Evolutionary conservation across 2,797 vertebrate species (phyloP).

Genomic region (Phalanger gymnotis): DNA sequence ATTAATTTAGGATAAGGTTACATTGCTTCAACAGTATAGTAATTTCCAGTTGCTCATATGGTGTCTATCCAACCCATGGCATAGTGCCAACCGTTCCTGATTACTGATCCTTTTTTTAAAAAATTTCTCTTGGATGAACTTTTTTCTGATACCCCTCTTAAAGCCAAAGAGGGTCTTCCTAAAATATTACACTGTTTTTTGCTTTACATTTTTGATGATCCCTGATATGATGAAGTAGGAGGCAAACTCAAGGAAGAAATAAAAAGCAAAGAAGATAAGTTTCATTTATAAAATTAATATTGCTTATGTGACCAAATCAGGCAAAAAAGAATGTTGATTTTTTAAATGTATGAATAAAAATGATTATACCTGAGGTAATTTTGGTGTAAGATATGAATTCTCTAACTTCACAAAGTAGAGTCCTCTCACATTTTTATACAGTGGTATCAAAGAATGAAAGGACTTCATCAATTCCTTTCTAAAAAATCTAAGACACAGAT

Average conservation of each 20-base stretch:
- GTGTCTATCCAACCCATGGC: constrained; percentile 69
- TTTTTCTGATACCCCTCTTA: not conserved
- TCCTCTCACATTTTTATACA: not conserved
- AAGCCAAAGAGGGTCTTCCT: constrained; percentile 50
- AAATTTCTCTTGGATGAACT: constrained; percentile 53
- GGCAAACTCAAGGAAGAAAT: not conserved
- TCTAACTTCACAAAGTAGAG: not conserved
- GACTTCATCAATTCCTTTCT: not conserved
- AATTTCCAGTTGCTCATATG: constrained; percentile 73
- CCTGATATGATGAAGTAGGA: not conserved
- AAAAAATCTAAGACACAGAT: not conserved
- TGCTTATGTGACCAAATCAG: not conserved
- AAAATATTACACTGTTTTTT: not conserved
- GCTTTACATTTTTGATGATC: not conserved
- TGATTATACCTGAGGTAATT: not conserved
- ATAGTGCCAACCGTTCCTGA: constrained; percentile 79
- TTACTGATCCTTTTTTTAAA: constrained; percentile 73
- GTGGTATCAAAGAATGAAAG: not conserved
- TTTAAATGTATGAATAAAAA: not conserved
- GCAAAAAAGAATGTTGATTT: not conserved
- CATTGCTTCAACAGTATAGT: constrained; percentile 72
- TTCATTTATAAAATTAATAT: not conserved
- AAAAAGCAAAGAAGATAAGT: not conserved
- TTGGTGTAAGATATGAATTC: not conserved
- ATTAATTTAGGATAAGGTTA: constrained; percentile 73